Conservation (phyloP, 2,113 vertebrate species). For the Ariopsis seemanni region DNA sequence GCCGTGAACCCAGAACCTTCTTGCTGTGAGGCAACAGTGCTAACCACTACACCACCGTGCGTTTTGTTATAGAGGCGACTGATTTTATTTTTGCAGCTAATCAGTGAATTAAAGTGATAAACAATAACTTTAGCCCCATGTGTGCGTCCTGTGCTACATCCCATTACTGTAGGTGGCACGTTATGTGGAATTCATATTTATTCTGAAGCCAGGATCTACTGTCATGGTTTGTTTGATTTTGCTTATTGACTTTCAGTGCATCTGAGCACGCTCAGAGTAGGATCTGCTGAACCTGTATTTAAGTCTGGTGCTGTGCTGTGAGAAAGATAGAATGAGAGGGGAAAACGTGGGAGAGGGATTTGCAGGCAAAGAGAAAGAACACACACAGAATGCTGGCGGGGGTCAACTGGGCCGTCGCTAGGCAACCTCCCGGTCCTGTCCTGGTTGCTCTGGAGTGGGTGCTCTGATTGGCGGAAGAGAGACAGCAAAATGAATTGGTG, state of each 20-base stretch:
- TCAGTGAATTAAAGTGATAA: not conserved
- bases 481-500: slow-evolving; percentile 19
- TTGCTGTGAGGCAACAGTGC: no score
- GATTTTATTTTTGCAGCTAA: not conserved
- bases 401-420: slow-evolving; percentile 46
- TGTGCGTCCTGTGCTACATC: slow-evolving; percentile 12
- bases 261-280: not conserved
- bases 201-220: slow-evolving; percentile 28
- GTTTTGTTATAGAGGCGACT: not conserved
- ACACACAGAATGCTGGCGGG: slow-evolving; percentile 36
- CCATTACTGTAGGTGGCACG: slow-evolving; percentile 12
- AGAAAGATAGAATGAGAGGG: not conserved
- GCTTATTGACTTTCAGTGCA: slow-evolving; percentile 25
- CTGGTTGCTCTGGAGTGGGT: slow-evolving; percentile 37
- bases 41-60: no score
- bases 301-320: not conserved
- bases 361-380: slow-evolving; percentile 1
- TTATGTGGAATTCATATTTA: slow-evolving; percentile 23
- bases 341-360: not conserved
- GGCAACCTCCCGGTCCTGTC: slow-evolving; percentile 42
- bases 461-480: slow-evolving; percentile 43
- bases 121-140: not conserved
- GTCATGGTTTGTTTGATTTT: slow-evolving; percentile 30
- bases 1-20: no score
- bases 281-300: slow-evolving; percentile 25